Evolutionary conservation across 2,113 vertebrate species (phyloP), one percentile per base, ranked within the genome.

Genomic region (Nothoprocta pentlandii): DNA sequence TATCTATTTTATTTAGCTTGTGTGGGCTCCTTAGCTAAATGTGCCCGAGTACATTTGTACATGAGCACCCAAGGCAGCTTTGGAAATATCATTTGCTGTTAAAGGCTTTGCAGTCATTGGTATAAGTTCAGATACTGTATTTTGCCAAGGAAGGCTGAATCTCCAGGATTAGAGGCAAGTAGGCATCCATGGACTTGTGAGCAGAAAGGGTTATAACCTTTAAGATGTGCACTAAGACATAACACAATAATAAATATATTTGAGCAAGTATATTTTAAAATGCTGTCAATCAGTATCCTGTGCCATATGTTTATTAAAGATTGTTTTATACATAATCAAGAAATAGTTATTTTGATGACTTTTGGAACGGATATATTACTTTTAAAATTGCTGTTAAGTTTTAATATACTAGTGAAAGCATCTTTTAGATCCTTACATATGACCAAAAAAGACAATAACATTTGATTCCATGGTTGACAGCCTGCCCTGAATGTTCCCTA

Each of bases 1-100:
- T 28, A 81, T 47, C 56, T 74, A 30, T 73, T 84, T 73, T 90
- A 84, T 26, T 54, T 84, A 79, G 44, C 32, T 89, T 82, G 16
- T 76, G 77, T 39, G 92, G 70, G 61, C n/a, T 92, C 85, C 59
- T 78, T 51, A 92, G 9, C 47, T 76, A 82, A 92, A 78, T 88
- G 90, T 32, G 44, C 62, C 39, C 19, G 7, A 77, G 16, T 58
- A 79, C 61, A 61, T 86, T 86, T 46, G 15, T 56, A 83, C 36
- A 34, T 7, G 16, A 91, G 42, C 74, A 54, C 79, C 83, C 51
- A 84, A 68, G 80, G 80, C 51, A 75, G 74, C 73, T 68, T 47
- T 81, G 83, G 80, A 69, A 92, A 96, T 79, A 81, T 25, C 15
- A 58, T n/a, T 92, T 86, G 62, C 66, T 81, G 36, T 36, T 90